Evolutionary conservation across 2,797 vertebrate genomes (phyloP), one percentile per base, ranked within the genome.

Genomic region (Alfaro cultratus): DNA sequence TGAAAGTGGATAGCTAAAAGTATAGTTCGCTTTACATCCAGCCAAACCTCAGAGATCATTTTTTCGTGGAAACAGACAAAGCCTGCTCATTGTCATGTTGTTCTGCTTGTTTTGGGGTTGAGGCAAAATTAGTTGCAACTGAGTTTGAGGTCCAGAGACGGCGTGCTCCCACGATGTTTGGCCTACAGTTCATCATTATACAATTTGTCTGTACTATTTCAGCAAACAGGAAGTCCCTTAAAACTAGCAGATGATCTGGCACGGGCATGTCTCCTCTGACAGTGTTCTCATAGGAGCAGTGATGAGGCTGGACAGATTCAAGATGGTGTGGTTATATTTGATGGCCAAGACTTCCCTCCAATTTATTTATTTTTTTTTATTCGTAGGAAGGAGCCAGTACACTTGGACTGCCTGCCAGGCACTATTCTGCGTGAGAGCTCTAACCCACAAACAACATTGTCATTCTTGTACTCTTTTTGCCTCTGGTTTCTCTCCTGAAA

Each of bases 171-270:
- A 77, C 74, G 80, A 93, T 88, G 91, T 93, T 90, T 77, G 81
- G 74, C 89, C 87, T 91, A 88, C 90, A 86, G 91, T 92, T 93
- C 93, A 91, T 94, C 92, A 96, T 95, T 95, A 95, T 94, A 91
- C 95, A 94, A 95, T 96, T 95, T 96, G 95, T 96, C 93, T 74
- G 86, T 85, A 78, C 92, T 90, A 86, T 90, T 93, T 85, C 89
- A 71, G 90, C 91, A 95, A 94, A 95, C 94, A 95, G 94, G 94
- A 95, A 95, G 93, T 95, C 88, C 84, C 88, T 87, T 77, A 91
- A 90, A 94, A 88, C 80, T 80, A 87, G 87, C 21, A 47, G 67
- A 86, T 76, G 83, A 86, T 80, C 85, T 91, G 90, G 91, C 87
- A 85, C 60, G 79, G 88, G 88, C 47, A 73, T 64, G 86, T 92